Base-by-base conservation (phyloP, 2,113 vertebrate species). In the Brachionichthys hirsutus region DNA sequence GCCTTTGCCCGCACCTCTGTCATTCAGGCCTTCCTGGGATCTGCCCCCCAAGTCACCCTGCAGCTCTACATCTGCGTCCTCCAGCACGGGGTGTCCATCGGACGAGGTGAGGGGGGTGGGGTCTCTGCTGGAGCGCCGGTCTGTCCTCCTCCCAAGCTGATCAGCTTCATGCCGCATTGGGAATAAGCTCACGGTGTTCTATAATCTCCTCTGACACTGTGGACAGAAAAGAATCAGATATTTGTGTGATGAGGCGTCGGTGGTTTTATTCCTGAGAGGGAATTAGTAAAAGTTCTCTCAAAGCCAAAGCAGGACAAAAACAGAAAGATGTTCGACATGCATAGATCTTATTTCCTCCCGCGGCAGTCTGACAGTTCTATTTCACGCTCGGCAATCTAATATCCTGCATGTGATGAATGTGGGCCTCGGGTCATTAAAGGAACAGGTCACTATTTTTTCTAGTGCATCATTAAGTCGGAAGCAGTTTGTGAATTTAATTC, bases 1-100 rank as follows among this genome's bases (percentile, higher is more conserved):
- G 96, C 97, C 0, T 98, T 99, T 73, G 93, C 94, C 75, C 91
- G 97, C 50, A 94, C 95, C 1, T 97, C 97, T 0, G 97, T 99
- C 83, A 95, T 99, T 67, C 97, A 98, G 87, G 97, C 97, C 1
- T 99, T 99, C 88, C 92, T 99, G 1, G 97, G 97, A 69, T 99
- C 97, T 0, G 97, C 97, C 0, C 97, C 97, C 0, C 97, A 99
- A 78, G 92, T 99, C 80, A 98, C 96, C 0, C 92, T 99, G 64
- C 97, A 99, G 82, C 91, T 98, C 53, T 99, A 99, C 80, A 97
- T 99, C 84, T 95, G 92, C 12, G 65, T 96, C 71, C 85, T 96
- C 73, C 93, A 94, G 77, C 92, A 83, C 79, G 80, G 86, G 6
- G 54, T 98, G 74, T 94, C 93, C 0, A 67, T 92, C 2, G 92